Evolutionary conservation across 2,888 invertebrate species (phyloP), one percentile per base, ranked within the genome.

Genomic region (Dendrolimus houi): DNA sequence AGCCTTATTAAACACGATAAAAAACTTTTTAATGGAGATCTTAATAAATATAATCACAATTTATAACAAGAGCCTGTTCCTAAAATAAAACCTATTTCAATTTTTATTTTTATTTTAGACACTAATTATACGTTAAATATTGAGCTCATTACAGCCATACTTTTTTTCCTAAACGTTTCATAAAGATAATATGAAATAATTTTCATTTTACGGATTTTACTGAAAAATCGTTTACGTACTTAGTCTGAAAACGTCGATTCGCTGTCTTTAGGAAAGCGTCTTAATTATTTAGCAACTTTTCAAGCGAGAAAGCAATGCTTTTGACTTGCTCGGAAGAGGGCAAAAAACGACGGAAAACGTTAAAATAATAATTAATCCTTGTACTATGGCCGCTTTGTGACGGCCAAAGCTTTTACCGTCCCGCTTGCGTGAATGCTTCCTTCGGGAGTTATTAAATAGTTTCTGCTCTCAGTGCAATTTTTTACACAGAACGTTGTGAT

Each of bases 351-450:
- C 79, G 75, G 71, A 79, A 84, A 85, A 89, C 78, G 83, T 84
- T 89, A 88, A 89, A 90, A 89, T 90, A 88, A 90, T 90, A 89
- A 90, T 89, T 90, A 90, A 90, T 90, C 89, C 87, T 83, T 75
- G 76, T 69, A 75, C 76, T 72, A 73, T 64, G 74, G 79, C 81
- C 74, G 75, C 86, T 85, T 85, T 85, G 84, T 83, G 72, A 63
- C 71, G 74, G 67, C 71, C 80, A 76, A 71, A 74, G 84, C 83
- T 83, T 79, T 79, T 78, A 79, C 70, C 77, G 77, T 55, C 68
- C 70, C 65, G 84, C 82, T 86, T 87, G 84, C 82, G 75, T 65
- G 69, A 74, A 73, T 68, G 74, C 71, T 75, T 78, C 81, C 74
- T 81, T 75, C 77, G 76, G 73, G 64, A 76, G 79, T 83, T 89